Evolutionary conservation across 1,140 invertebrate genomes (phyloP).

Genomic region (Drosophila lacertosa): DNA sequence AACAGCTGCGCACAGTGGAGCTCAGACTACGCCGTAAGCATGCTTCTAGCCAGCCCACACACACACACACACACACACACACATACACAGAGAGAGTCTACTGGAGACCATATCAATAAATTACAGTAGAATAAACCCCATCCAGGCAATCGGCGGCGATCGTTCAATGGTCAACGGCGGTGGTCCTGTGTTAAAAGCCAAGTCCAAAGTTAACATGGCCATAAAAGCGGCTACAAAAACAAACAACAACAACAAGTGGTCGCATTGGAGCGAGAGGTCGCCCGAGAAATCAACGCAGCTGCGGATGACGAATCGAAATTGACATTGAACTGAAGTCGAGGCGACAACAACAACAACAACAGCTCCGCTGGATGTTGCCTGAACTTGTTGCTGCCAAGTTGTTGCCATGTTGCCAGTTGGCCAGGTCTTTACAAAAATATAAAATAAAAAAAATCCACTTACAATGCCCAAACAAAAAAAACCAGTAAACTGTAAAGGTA

Average conservation of each 20-base stretch:
- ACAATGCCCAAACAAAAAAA: slow-evolving; percentile 25
- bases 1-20: slow-evolving; percentile 50
- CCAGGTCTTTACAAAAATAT: slow-evolving; percentile 46
- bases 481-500: slow-evolving; percentile 17
- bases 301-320: slow-evolving; percentile 83
- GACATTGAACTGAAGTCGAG: slow-evolving; percentile 77
- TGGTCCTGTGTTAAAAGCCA: slow-evolving; percentile 77
- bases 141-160: slow-evolving; percentile 20
- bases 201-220: slow-evolving; percentile 80
- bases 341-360: slow-evolving; percentile 40
- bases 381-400: slow-evolving; percentile 69
- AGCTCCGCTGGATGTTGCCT: slow-evolving; percentile 36
- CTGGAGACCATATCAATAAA: slow-evolving; percentile 66
- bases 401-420: slow-evolving; percentile 49
- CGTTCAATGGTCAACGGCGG: slow-evolving; percentile 53
- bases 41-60: slow-evolving; percentile 58
- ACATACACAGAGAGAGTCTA: slow-evolving; percentile 33
- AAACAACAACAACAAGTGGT: slow-evolving; percentile 28
- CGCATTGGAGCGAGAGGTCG: slow-evolving; percentile 55
- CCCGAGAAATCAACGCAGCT: slow-evolving; percentile 80
- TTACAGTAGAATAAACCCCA: slow-evolving; percentile 77
- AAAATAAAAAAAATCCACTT: slow-evolving; percentile 66
- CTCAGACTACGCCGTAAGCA: slow-evolving; percentile 52
- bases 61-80: slow-evolving; percentile 52
- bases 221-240: slow-evolving; percentile 74